Base-by-base conservation (phyloP, 2,888 invertebrate species). In the Mythimna lalbum region DNA sequence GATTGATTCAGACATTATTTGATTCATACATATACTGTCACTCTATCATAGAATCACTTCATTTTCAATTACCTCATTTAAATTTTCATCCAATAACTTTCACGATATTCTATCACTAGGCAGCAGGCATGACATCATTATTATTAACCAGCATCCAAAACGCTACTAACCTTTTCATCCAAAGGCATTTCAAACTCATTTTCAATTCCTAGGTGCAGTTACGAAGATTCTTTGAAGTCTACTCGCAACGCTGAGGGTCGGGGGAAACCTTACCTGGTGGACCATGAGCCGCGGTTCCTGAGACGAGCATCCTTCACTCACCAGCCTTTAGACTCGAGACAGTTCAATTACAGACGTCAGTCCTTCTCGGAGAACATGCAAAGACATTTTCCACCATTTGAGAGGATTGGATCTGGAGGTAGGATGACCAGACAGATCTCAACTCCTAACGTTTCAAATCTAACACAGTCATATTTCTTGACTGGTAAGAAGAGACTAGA, bases 191-290 rank as follows among this genome's bases (percentile, higher is more conserved):
- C 61, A 74, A 76, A 71, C 52, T 77, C 21, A 69, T 60, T 68
- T 74, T 65, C 50, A 76, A 70, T 65, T 90, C 90, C 68, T 92
- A 97, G 97, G 86, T 97, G 97, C 92, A 98, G 98, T 88, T 98
- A 98, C 90, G 98, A 98, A 92, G 98, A 98, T 88, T 98, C 98
- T 0, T 92, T 98, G 53, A 98, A 98, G 90, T 97, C 97, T 0
- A 97, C 87, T 91, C 97, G 89, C 94, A 97, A 91, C 76, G 94
- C 91, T 82, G 94, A 92, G 47, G 86, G 74, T 17, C 82, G 80
- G 9, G 61, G 82, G 2, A 93, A 94, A 63, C 82, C 89, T 0
- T 93, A 91, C 69, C 90, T 87, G 0, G 82, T 86, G 2, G 91
- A 91, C 2, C 68, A 72, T 2, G 94, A 94, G 5, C 88, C 89